Percentiles rank a stretch among this genome's conserved stretches.
Conservation (phyloP, 2,797 vertebrate species). For the Brachyrhaphis roseni region DNA sequence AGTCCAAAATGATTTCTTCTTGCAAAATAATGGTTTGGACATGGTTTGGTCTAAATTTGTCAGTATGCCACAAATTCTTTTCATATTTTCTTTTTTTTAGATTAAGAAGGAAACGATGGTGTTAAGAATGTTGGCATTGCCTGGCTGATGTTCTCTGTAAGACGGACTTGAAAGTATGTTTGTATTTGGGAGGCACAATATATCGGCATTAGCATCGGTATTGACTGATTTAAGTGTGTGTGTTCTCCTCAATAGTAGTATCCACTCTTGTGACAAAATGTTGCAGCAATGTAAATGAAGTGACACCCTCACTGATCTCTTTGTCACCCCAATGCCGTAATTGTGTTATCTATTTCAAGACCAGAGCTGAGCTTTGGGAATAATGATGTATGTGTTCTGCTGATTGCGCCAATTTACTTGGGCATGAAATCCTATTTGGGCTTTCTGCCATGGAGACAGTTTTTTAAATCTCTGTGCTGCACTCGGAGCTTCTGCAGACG, state of each 20-base stretch:
- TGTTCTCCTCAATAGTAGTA: neutral
- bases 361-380: neutral
- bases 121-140: too few species aligned
- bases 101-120: too few species aligned
- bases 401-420: constrained; percentile 39
- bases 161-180: too few species aligned
- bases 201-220: too few species aligned
- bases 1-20: too few species aligned
- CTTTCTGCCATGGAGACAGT: constrained; percentile 13
- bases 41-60: too few species aligned
- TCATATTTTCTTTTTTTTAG: too few species aligned
- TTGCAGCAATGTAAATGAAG: neutral
- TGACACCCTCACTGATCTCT: neutral
- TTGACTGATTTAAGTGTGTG: neutral
- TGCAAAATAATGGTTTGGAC: too few species aligned
- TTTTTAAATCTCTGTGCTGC: constrained; percentile 14
- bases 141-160: too few species aligned
- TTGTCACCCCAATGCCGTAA: constrained; percentile 7
- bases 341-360: neutral
- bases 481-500: constrained; percentile 10
- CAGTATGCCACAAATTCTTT: too few species aligned
- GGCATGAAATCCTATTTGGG: constrained; percentile 41
- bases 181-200: neutral
- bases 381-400: neutral
- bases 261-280: neutral